Conservation (phyloP, 92 coral and sea anemone genomes). For the Porites divaricata region DNA sequence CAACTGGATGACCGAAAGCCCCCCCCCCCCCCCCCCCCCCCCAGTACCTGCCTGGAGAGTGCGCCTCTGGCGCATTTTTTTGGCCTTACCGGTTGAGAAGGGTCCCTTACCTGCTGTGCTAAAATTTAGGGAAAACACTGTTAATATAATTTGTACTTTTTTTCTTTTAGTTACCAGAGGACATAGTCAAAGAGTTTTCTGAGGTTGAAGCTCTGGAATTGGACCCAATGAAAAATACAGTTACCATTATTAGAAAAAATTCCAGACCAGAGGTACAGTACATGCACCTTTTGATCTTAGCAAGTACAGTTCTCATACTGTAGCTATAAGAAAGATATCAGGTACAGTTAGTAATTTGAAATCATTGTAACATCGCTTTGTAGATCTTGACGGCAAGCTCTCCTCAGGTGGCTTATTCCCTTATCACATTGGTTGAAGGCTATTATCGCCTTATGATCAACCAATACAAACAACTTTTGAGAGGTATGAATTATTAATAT, state of each 20-base stretch:
- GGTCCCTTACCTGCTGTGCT: no score
- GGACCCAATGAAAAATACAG: constrained; percentile 37
- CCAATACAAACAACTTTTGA: constrained; percentile 78
- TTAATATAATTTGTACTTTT: background rate
- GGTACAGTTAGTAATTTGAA: no score
- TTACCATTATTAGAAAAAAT: constrained; percentile 56
- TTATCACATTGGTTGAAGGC: constrained; percentile 83
- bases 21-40: no score
- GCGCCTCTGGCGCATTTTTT: no score
- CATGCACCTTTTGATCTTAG: no score
- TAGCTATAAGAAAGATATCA: no score
- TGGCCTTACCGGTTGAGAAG: no score
- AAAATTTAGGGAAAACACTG: background rate
- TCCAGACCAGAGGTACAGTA: constrained; percentile 22
- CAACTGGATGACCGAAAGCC: no score
- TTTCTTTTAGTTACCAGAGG: constrained; percentile 40
- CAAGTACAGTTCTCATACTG: background rate
- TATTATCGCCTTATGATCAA: constrained; percentile 90
- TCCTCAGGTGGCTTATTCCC: constrained; percentile 74
- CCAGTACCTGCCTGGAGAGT: no score
- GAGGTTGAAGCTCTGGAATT: constrained; percentile 61
- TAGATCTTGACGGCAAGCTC: constrained; percentile 66
- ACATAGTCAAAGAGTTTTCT: constrained; percentile 62
- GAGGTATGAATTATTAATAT: constrained; percentile 34
- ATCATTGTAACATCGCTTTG: background rate